Percentiles rank a stretch among this genome's conserved stretches.
These are phyloP conservation scores for Euborellia annulipes DNA, from an alignment of 1,140 invertebrate species.

Conservation along the genomic window DNA sequence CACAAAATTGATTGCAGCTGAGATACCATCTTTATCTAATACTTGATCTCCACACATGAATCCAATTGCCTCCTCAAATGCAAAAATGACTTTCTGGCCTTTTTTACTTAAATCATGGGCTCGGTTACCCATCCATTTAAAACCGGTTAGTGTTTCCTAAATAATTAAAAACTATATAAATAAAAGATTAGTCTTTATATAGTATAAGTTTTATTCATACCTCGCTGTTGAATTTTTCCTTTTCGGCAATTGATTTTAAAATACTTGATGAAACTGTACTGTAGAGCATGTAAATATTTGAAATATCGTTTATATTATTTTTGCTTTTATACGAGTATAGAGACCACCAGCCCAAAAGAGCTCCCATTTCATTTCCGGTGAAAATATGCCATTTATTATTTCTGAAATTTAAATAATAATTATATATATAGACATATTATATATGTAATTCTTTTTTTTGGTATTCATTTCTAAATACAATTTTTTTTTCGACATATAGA, in stretches of 20 bases:
- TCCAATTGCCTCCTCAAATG: conserved; percentile 89
- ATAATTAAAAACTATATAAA: conserved; percentile 3
- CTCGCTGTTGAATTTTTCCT: conserved; percentile 70
- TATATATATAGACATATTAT: no score
- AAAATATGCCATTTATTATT: conserved; percentile 80
- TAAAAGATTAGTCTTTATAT: conserved; percentile 6
- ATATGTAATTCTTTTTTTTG: no score
- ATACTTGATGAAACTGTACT: conserved; percentile 98
- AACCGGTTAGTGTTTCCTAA: conserved; percentile 92
- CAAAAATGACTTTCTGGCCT: conserved; percentile 71
- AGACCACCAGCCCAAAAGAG: conserved; percentile 91
- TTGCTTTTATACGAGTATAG: conserved; percentile 40
- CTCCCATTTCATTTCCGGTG: conserved; percentile 89
- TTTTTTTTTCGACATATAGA: no score
- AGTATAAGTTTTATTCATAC: conserved; percentile 26
- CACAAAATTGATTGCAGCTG: conserved; percentile 60
- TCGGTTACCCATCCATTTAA: conserved; percentile 99
- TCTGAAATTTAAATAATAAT: conserved; percentile 21
- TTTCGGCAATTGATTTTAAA: conserved; percentile 61
- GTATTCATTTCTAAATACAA: no score
- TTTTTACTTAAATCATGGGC: conserved; percentile 46
- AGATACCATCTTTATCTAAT: conserved; percentile 92
- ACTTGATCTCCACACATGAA: conserved; percentile 84
- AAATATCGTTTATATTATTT: conserved; percentile 29
- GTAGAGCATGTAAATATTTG: conserved; percentile 63